A percentile compares a stretch with the other conserved stretches of the same genome.
phyloP scores from a whole-genome alignment of 2,888 invertebrate genomes.

The Piscicola geometra region DNA sequence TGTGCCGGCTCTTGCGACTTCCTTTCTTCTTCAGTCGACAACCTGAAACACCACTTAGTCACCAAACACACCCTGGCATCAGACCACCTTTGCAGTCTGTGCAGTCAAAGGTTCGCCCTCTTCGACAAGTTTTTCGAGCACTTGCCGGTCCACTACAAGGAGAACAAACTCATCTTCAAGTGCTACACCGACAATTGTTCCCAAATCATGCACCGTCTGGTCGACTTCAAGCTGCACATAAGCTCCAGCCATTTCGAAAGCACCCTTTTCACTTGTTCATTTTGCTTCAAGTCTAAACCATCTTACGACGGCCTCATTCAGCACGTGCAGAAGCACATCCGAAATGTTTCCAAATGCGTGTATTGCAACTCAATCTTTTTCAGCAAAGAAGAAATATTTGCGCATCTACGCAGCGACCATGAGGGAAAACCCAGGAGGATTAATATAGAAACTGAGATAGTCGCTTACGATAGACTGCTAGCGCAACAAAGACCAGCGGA shows the following conservation, averaged over 20 bases:
- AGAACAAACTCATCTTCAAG: conserved; percentile 22
- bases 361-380: conserved; percentile 35
- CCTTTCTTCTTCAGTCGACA: conserved; percentile 5
- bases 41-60: conserved; percentile 17
- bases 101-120: background rate
- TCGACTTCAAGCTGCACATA: conserved; percentile 28
- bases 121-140: conserved; percentile 25
- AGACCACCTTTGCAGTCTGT: conserved; percentile 5
- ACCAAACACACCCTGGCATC: conserved; percentile 5
- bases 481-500: conserved; percentile 15
- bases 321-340: conserved; percentile 37
- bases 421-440: conserved; percentile 32
- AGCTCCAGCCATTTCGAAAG: background rate
- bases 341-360: conserved; percentile 33
- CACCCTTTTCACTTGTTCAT: conserved; percentile 28
- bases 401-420: conserved; percentile 29
- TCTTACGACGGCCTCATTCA: background rate
- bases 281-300: conserved; percentile 30
- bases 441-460: conserved; percentile 35
- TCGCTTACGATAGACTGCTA: conserved; percentile 28
- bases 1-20: conserved; percentile 10
- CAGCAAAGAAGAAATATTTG: conserved; percentile 32
- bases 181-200: conserved; percentile 21
- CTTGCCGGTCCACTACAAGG: background rate
- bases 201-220: background rate